Base-by-base conservation (phyloP, 2,797 vertebrate genomes). In the Pipistrellus nathusii region DNA sequence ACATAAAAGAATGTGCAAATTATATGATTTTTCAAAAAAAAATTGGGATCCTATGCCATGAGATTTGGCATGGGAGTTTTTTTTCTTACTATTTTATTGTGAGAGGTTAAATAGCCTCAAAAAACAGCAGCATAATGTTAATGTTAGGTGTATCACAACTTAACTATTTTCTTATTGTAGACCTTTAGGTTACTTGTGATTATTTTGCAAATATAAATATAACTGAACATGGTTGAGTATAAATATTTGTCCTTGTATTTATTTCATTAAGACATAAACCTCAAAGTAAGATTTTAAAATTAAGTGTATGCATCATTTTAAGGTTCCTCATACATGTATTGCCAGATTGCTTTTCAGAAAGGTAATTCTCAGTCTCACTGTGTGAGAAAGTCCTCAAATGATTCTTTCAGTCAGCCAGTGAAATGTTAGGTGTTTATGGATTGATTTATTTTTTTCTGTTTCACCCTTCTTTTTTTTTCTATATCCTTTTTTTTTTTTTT, bases 341-440 rank as follows among this genome's bases (percentile, higher is more conserved):
- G 25, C 51, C 66, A 75, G 27, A 46, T 77, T 85, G 72, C 30
- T 93, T 78, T 93, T 93, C 15, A 75, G 77, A 87, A 95, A 85
- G 69, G 66, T 87, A 73, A 38, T 90, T 35, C 90, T 23, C 5
- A 48, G 27, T n/a, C 64, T 23, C 38, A 0, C 25, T 30, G 20
- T 72, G 8, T 55, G 86, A 84, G 78, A 57, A 75, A 80, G 81
- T 59, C 48, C 41, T 23, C 53, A 62, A 17, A 5, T 41, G 17
- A 55, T 86, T 64, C 32, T 94, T 86, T 59, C 86, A 95, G 46
- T 76, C 38, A 51, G 25, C 90, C 35, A 81, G 0, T 92, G 32
- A 90, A 68, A 27, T 78, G 30, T 81, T 76, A 41, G 13, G 14
- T 77, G 51, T 90, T 32, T 82, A 57, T 38, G 44, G 72, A 51